phyloP scores from a whole-genome alignment of 2,797 vertebrate species.

The Trachops cirrhosus region DNA sequence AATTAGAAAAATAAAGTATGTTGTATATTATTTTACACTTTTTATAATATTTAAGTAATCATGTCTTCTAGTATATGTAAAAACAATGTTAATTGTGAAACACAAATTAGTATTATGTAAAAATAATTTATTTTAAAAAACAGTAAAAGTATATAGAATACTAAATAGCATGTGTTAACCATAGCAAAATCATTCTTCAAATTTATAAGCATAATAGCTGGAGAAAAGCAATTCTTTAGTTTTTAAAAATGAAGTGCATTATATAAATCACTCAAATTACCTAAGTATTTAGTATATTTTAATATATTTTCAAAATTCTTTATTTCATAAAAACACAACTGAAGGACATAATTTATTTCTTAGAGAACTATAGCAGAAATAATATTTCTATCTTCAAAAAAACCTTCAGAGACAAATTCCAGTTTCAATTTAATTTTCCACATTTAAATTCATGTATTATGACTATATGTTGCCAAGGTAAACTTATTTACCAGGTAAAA shows the following conservation, averaged over 20 bases:
- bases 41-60: conserved; percentile 43
- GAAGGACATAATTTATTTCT: conserved; percentile 52
- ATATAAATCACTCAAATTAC: conserved; percentile 61
- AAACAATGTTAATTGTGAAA: conserved; percentile 36
- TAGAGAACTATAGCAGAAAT: conserved; percentile 39
- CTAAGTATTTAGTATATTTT: conserved; percentile 43
- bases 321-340: conserved; percentile 55
- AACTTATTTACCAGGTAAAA: neutral
- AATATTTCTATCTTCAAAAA: neutral
- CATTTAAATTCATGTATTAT: neutral
- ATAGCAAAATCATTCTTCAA: neutral
- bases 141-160: neutral
- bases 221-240: conserved; percentile 55
- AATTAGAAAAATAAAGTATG: neutral
- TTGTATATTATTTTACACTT: neutral
- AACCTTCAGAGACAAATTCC: neutral
- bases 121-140: conserved; percentile 7
- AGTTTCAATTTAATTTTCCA: neutral
- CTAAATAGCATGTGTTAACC: neutral
- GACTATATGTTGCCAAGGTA: neutral
- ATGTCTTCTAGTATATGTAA: neutral
- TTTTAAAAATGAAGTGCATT: conserved; percentile 56
- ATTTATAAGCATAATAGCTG: neutral
- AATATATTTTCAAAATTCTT: conserved; percentile 54
- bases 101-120: neutral